Evolutionary conservation across 2,888 invertebrate species (phyloP).

Genomic region (Stratiomys singularior): DNA sequence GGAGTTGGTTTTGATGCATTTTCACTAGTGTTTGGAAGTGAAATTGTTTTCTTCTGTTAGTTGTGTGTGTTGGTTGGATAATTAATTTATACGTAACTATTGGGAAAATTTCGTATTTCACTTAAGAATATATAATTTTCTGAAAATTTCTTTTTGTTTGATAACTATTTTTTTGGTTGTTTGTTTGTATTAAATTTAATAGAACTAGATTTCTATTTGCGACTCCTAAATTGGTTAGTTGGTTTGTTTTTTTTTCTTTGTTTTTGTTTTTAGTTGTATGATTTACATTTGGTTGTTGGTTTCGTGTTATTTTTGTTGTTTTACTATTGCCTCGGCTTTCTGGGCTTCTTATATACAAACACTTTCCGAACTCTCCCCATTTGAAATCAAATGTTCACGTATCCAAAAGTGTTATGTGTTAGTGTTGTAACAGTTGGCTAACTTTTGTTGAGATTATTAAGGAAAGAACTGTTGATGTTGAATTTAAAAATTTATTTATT

Average conservation of each 20-base stretch:
- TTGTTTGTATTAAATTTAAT: constrained; percentile 51
- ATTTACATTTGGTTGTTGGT: constrained; percentile 49
- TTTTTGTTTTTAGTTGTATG: constrained; percentile 42
- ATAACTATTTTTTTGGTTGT: constrained; percentile 36
- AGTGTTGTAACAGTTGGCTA: too few relatives aligned
- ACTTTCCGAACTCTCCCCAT: background rate
- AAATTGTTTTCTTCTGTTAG: background rate
- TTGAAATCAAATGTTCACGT: too few relatives aligned
- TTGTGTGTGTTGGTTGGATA: background rate
- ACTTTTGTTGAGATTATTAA: too few relatives aligned
- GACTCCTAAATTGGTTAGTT: constrained; percentile 52
- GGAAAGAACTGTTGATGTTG: too few relatives aligned
- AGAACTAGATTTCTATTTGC: constrained; percentile 52
- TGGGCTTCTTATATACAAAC: constrained; percentile 46
- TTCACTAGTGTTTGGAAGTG: background rate
- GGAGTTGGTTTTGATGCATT: background rate
- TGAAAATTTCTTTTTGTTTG: constrained; percentile 52
- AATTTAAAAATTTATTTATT: too few relatives aligned
- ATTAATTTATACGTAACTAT: background rate
- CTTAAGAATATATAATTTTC: constrained; percentile 41
- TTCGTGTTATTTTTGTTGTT: constrained; percentile 40
- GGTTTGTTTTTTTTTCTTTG: too few relatives aligned
- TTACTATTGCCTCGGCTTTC: background rate
- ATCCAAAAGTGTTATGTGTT: too few relatives aligned
- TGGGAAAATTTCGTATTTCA: background rate